Evolutionary conservation across 2,113 vertebrate species (phyloP), one percentile per base, ranked within the genome.

Genomic region (Tupaia tana): DNA sequence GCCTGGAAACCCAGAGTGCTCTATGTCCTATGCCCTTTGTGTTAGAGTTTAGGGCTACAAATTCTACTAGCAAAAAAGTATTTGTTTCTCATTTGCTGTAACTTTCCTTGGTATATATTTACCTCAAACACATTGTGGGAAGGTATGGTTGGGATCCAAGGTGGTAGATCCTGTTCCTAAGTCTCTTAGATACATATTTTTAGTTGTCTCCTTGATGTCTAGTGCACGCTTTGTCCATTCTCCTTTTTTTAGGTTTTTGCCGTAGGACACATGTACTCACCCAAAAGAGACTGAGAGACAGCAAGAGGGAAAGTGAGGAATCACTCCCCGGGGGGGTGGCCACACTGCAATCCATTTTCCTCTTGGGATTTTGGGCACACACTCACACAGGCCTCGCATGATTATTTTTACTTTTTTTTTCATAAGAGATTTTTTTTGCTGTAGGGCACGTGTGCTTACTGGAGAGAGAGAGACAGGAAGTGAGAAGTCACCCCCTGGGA

Each of bases 51-150:
- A 6, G 52, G 54, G 74, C 27, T 27, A 84, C 34, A 90, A 79
- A 59, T 93, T 64, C 77, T 80, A 54, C 63, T 79, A 73, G 43
- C 54, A 73, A 5, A 79, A 64, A 58, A 81, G 4, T 63, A 10
- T 81, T 92, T 92, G 58, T 56, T 85, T 93, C 16, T 74, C 11
- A 74, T 83, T 92, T 96, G n/a, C 34, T 75, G 25, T 19, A 71
- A 79, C 34, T 91, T 92, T 86, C 24, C 43, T 96, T 82, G 31
- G 25, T 6, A 15, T 63, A 18, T 56, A 12, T 34, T 92, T 92
- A 82, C 0, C 52, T 86, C 18, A 73, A 31, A 69, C 73, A 82
- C 52, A 31, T 89, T 95, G 66, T 86, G 13, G 22, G 52, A 59
- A 91, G 10, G 77, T 29, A 8, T 80, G 29, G 4, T 29, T 91